These are phyloP conservation scores for Daubentonia madagascariensis DNA, from an alignment of 2,113 vertebrate species.

Conservation along the genomic window DNA sequence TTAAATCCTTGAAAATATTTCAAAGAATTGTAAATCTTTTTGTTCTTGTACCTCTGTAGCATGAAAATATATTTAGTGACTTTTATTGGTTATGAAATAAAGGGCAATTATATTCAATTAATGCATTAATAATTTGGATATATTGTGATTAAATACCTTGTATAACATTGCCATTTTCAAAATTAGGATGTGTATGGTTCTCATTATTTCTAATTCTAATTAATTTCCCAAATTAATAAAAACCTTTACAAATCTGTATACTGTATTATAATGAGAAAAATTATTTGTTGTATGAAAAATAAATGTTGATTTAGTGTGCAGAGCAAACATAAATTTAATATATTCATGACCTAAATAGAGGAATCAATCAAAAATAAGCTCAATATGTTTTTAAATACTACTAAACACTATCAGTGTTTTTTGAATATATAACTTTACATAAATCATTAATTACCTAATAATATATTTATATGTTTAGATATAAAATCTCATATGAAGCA, in stretches of 20 bases:
- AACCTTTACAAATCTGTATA: not conserved
- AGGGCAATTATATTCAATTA: not conserved
- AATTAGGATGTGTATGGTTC: not conserved
- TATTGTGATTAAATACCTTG: not conserved
- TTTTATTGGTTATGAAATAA: not conserved
- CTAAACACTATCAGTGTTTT: not conserved
- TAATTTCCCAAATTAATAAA: not conserved
- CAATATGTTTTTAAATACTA: not conserved
- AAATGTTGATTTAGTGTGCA: not conserved
- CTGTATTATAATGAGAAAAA: not conserved
- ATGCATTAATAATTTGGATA: not conserved
- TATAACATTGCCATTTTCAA: not conserved
- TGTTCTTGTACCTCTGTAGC: not conserved
- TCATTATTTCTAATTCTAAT: not conserved
- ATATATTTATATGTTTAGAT: not conserved
- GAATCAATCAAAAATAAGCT: not conserved
- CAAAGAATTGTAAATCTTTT: not conserved
- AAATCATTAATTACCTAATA: not conserved
- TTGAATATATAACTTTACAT: not conserved
- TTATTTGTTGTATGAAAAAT: not conserved
- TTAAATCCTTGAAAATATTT: not conserved
- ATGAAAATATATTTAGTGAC: not conserved
- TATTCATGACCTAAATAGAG: not conserved
- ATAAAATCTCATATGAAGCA: not conserved
- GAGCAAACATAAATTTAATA: not conserved